Conservation (phyloP, 2,113 vertebrate genomes). For the Petaurus breviceps region DNA sequence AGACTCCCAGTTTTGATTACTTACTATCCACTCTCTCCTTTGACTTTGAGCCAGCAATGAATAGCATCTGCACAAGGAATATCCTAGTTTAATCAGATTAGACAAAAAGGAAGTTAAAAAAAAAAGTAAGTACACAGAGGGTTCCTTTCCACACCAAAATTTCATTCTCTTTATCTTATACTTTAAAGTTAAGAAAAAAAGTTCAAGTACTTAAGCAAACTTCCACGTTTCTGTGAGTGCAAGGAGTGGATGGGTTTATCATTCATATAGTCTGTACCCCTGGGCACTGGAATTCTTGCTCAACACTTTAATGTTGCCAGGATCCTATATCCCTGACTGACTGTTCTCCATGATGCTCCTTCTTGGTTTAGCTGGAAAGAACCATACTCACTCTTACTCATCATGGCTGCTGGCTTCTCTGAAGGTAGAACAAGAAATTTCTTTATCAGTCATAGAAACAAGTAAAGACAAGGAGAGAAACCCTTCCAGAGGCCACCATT, state of each 20-base stretch:
- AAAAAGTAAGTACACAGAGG: no score
- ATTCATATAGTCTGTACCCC: background rate
- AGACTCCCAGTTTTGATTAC: background rate
- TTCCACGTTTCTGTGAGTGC: background rate
- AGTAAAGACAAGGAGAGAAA: background rate
- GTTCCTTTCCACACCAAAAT: no score
- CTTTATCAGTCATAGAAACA: background rate
- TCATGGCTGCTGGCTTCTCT: background rate
- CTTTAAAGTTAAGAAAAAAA: background rate
- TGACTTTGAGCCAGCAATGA: background rate
- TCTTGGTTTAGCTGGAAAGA: background rate
- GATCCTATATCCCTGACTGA: background rate
- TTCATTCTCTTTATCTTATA: background rate
- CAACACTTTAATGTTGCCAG: background rate
- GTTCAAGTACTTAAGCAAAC: background rate
- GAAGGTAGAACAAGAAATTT: background rate
- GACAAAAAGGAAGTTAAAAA: no score
- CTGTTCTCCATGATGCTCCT: background rate
- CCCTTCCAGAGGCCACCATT: background rate
- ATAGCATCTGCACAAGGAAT: background rate
- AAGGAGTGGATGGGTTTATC: background rate
- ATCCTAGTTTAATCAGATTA: background rate
- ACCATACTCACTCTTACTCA: background rate
- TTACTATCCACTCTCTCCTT: background rate
- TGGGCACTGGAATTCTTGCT: background rate